These are phyloP conservation scores for Drosophila repletoides DNA, from an alignment of 1,140 invertebrate genomes.

Conservation along the genomic window DNA sequence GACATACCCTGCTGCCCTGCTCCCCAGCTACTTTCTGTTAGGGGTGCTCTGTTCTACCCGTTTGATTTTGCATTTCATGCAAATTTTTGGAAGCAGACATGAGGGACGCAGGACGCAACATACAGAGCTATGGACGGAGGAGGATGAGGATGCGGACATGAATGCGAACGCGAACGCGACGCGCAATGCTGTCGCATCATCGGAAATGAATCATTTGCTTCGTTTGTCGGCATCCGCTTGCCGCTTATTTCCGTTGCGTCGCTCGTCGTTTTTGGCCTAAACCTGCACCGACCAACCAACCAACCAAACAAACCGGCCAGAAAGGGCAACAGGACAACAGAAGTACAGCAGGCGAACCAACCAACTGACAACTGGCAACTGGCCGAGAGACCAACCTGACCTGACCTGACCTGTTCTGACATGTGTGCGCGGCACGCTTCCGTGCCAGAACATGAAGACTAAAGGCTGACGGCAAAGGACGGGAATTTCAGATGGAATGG, in stretches of 20 bases:
- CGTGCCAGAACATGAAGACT: constrained; percentile 65
- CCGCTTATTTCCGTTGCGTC: constrained; percentile 81
- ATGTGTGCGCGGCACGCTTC: constrained; percentile 76
- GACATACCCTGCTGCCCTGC: constrained; percentile 1
- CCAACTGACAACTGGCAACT: no score
- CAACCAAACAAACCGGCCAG: not conserved
- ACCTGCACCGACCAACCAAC: constrained; percentile 27
- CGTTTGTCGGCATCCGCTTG: constrained; percentile 82
- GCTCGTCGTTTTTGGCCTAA: constrained; percentile 46
- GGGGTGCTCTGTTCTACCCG: constrained; percentile 37
- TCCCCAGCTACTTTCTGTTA: not conserved
- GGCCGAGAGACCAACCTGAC: not conserved
- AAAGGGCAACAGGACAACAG: not conserved
- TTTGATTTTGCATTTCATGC: constrained; percentile 79
- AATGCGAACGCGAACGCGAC: constrained; percentile 6
- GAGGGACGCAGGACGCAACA: not conserved
- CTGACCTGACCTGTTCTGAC: constrained; percentile 35
- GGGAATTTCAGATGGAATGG: not conserved
- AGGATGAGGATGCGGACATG: not conserved
- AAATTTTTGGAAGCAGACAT: constrained; percentile 66
- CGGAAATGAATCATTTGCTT: constrained; percentile 83
- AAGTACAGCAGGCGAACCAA: no score
- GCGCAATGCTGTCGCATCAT: constrained; percentile 73
- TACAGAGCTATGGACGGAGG: not conserved
- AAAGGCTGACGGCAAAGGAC: constrained; percentile 3